phyloP scores from a whole-genome alignment of 2,113 vertebrate genomes.

The Lepisosteus oculatus region DNA sequence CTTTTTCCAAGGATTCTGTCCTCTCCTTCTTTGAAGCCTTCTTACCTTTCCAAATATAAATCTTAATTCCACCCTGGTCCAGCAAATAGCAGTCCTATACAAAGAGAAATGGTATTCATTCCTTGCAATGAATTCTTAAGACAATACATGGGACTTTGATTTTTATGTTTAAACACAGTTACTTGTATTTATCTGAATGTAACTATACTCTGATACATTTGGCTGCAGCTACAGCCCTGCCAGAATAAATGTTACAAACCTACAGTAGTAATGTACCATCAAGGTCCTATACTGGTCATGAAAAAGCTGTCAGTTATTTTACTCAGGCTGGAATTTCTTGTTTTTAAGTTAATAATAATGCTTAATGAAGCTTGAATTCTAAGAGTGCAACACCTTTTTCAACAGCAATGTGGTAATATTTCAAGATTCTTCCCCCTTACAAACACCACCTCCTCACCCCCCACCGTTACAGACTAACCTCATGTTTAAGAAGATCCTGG shows the following conservation, averaged over 20 bases:
- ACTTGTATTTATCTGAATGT: no score
- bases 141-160: not conserved
- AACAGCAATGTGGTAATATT: not conserved
- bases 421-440: not conserved
- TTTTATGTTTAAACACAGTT: not conserved
- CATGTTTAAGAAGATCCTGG: slow-evolving; percentile 71
- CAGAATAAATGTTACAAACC: no score
- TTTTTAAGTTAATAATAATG: no score
- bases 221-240: no score
- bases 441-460: not conserved
- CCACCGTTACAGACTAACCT: slow-evolving; percentile 49
- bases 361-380: no score
- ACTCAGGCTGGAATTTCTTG: no score
- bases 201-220: no score
- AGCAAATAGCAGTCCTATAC: slow-evolving; percentile 82
- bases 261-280: no score
- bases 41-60: slow-evolving; percentile 83
- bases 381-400: no score
- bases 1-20: slow-evolving; percentile 61
- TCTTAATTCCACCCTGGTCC: slow-evolving; percentile 75
- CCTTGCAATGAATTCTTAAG: no score
- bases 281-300: no score
- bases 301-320: no score
- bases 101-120: slow-evolving; percentile 7
- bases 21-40: slow-evolving; percentile 65